Evolutionary conservation across 2,888 invertebrate genomes (phyloP), one percentile per base, ranked within the genome.

Genomic region (Onthophagus sagittarius): DNA sequence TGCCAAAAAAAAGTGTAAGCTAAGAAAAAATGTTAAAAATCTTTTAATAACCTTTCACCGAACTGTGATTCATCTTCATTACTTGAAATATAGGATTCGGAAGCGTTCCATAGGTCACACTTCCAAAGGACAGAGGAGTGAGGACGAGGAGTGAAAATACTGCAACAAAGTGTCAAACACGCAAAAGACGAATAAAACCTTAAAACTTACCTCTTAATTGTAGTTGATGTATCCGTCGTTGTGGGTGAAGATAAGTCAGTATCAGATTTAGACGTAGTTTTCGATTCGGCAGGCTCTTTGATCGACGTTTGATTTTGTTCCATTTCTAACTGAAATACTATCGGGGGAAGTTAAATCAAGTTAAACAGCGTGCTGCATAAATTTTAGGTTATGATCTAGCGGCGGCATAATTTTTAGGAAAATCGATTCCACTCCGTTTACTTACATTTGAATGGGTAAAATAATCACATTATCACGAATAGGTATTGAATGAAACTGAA

Each of bases 91-190:
- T 23, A 70, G 62, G 74, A 74, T 15, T 74, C 74, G 62, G 74
- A 70, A 62, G 70, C 70, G 65, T 73, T 72, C 75, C 75, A 75
- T 32, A 73, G 71, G 62, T 71, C 71, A 69, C 73, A 75, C 71
- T 75, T 75, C 75, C 75, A 75, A 65, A 75, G 73, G 75, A 75
- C 71, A 71, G 75, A 73, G 32, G 75, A 69, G 71, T 75, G 73
- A 69, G 75, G 74, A 72, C 67, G 71, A 33, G 73, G 73, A 67
- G n/a, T 72, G 53, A 62, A 75, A 63, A 71, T 70, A 71, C 74
- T 74, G 67, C 70, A 74, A 74, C 72, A 72, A 71, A 64, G 23
- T 65, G 70, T 32, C 70, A 67, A 65, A 63, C 23, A 62, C 33
- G 15, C 31, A 64, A 15, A 31, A 63, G 1, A n/a, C 62, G 15